Evolutionary conservation across 2,888 invertebrate species (phyloP), one percentile per base, ranked within the genome.

Genomic region (Gastracanthus pulcherrimus): DNA sequence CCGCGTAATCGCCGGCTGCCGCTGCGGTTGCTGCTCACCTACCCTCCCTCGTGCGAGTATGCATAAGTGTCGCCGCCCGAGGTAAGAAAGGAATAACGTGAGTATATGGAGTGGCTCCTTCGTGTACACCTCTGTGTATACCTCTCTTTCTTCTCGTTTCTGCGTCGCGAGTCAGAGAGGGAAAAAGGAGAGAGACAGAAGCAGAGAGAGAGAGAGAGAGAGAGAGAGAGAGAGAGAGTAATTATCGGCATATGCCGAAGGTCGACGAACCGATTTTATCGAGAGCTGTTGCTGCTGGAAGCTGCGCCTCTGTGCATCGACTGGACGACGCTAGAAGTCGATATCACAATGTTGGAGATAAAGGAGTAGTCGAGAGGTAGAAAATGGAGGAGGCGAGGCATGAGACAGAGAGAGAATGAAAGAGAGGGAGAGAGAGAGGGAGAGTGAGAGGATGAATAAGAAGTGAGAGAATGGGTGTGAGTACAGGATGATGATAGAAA

Each of bases 231-330:
- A 83, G 82, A 81, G 82, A 58, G 83, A 85, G 85, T 86, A 86
- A 87, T 86, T 86, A 86, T 84, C 86, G 85, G 84, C 86, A 86
- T 86, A 85, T 85, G 86, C 85, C 83, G 83, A 85, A 83, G 85
- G 84, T 81, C 84, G 83, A 81, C 84, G 84, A 83, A 83, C 84
- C 83, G 83, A 84, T 85, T 82, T 70, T 82, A 82, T 84, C 82
- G 80, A 82, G 81, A 70, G 84, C 84, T 19, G 19, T 23, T 5
- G 79, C 72, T 82, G 78, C 62, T 60, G 41, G n/a, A n/a, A n/a
- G n/a, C n/a, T n/a, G n/a, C n/a, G n/a, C n/a, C n/a, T n/a, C 48
- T 1, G 29, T 16, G 36, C 9, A 23, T 26, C 13, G 29, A 36
- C 38, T 26, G n/a, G n/a, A n/a, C n/a, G n/a, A n/a, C n/a, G n/a